Evolutionary conservation across 2,797 vertebrate genomes (phyloP).

Genomic region (Myiotriccus ornatus): DNA sequence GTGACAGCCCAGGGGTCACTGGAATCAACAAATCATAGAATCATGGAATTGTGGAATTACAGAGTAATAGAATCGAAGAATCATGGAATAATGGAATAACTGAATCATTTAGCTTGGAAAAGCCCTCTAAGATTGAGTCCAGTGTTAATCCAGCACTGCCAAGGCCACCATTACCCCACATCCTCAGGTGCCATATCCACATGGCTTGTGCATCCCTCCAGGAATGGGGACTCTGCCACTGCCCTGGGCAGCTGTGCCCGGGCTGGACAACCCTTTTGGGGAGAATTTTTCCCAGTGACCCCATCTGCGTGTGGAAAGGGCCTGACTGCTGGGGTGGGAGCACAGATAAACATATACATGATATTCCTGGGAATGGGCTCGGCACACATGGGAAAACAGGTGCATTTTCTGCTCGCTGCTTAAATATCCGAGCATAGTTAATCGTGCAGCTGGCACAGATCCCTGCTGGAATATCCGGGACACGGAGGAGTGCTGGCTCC

Average conservation of each 20-base stretch:
- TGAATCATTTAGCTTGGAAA: background rate
- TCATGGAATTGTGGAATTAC: background rate
- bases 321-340: background rate
- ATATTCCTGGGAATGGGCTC: background rate
- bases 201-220: background rate
- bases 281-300: background rate
- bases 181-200: background rate
- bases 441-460: background rate
- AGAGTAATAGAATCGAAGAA: background rate
- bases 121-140: background rate
- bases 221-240: background rate
- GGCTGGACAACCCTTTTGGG: background rate
- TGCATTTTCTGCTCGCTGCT: background rate
- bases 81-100: background rate
- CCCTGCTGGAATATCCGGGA: fast-evolving
- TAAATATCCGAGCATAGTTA: background rate
- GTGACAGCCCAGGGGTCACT: too few species aligned
- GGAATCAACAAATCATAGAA: background rate
- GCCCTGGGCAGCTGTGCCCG: background rate
- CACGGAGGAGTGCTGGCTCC: background rate
- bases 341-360: background rate
- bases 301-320: background rate
- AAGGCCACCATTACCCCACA: background rate
- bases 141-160: background rate
- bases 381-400: slow-evolving; percentile 24